Base-by-base conservation (phyloP, 2,113 vertebrate species). In the Hemiscyllium ocellatum region DNA sequence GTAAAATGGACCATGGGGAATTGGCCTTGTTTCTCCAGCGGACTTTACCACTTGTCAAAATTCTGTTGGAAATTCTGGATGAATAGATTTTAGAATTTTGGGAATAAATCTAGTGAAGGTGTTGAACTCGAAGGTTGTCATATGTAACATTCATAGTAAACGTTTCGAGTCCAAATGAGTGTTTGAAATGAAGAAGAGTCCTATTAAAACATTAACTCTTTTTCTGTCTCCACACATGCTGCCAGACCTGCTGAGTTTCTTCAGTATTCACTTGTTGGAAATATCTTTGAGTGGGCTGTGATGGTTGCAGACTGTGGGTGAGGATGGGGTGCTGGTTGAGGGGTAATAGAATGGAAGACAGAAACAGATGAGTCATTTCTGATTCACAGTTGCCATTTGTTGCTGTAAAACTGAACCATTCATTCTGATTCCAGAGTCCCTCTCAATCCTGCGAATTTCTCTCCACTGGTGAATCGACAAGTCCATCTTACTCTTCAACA, bases 401-500 rank as follows among this genome's bases (percentile, higher is more conserved):
- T 37, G 20, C n/a, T 47, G 50, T 95, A 15, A 95, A 72, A 76
- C 69, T 95, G 94, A 70, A 70, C 24, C 10, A 17, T 76, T 47
- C 7, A 20, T 87, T 89, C 56, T 70, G 69, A 1, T 76, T 76
- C 17, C 94, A 95, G 94, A 95, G 94, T 47, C 94, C 42, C 1
- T 65, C 94, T 29, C 68, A 95, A 33, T 95, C 94, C 4, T 52
- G 0, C 52, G 94, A 95, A 2, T 50, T 95, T 52, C 94, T 95
- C 69, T 95, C 94, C 94, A 76, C 94, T 50, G 47, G 94, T 95
- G 94, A 95, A 72, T 95, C 94, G 19, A 95, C 94, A 2, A 95
- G 94, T 22, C 94, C 94, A 72, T 95, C 94, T 47, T 95, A 95
- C 69, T 95, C 94, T 52, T 95, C 94, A 33, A 95, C 94, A 72